Percentiles rank a stretch among this genome's conserved stretches.
Conservation (phyloP, 2,797 vertebrate genomes). For the Borostomias antarcticus region DNA sequence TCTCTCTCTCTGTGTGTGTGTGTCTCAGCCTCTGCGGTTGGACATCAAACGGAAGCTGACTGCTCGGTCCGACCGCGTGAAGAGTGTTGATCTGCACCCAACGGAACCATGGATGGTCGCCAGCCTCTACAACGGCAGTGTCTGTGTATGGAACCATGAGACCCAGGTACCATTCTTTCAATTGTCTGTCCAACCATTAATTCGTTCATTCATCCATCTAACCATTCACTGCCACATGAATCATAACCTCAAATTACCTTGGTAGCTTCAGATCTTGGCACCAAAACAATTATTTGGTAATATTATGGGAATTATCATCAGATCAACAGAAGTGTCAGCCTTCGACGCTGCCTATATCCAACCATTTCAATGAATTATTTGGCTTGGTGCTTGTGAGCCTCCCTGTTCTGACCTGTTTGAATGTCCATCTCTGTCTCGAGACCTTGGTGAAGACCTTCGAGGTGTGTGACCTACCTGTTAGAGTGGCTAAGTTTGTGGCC, state of each 20-base stretch:
- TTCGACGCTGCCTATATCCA: not conserved
- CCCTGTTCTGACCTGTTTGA: not conserved
- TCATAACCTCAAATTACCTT: no score
- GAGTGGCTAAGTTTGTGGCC: constrained; percentile 91
- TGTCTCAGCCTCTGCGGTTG: constrained; percentile 92
- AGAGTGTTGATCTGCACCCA: constrained; percentile 92
- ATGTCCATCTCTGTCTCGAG: constrained; percentile 60
- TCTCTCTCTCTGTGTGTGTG: not conserved
- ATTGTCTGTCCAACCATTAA: not conserved
- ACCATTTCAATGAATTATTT: no score
- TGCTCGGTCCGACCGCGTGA: constrained; percentile 91
- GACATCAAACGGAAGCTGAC: constrained; percentile 95
- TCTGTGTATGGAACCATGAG: constrained; percentile 96
- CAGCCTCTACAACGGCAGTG: constrained; percentile 92
- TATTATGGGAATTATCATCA: no score
- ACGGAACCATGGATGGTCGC: constrained; percentile 95
- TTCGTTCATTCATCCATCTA: not conserved
- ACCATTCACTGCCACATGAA: no score
- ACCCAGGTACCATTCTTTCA: constrained; percentile 79
- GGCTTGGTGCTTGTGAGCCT: no score
- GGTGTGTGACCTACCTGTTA: constrained; percentile 91
- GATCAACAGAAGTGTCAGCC: not conserved
- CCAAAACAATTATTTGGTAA: not conserved
- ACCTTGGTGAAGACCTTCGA: constrained; percentile 93
- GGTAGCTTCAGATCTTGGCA: no score